A percentile compares a stretch with the other conserved stretches of the same genome.
Evolutionary conservation across 2,797 vertebrate species (phyloP).

Genomic region (Falco novaeseelandiae): DNA sequence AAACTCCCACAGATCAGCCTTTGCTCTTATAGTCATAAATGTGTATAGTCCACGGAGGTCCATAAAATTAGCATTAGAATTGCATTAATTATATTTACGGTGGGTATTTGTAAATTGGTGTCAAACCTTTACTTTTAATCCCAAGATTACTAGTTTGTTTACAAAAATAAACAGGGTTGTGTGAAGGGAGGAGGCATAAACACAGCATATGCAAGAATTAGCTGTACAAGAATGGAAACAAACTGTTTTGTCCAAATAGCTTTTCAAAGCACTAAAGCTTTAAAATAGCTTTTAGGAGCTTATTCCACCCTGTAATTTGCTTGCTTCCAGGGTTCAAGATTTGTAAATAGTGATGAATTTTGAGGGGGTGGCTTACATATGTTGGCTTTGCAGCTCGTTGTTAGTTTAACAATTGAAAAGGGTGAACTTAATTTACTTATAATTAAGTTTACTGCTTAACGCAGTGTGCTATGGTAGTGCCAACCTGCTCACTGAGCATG

Average conservation of each 20-base stretch:
- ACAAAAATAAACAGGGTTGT: background rate
- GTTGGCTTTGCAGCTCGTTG: background rate
- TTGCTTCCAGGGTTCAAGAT: background rate
- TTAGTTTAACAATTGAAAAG: background rate
- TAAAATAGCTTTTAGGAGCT: background rate
- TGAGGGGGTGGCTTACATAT: conserved; percentile 12
- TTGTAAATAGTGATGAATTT: background rate
- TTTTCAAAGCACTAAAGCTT: background rate
- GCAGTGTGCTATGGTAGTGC: background rate
- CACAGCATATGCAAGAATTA: background rate
- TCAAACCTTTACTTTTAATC: background rate
- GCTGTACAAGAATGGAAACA: background rate
- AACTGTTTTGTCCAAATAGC: background rate
- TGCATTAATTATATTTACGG: background rate
- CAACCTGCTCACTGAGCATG: background rate
- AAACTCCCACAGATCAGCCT: background rate
- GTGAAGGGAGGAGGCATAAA: background rate
- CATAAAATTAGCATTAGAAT: background rate
- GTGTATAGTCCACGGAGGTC: background rate
- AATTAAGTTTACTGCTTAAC: conserved; percentile 2
- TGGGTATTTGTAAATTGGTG: background rate
- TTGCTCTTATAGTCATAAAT: background rate
- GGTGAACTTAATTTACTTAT: background rate
- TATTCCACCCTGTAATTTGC: background rate
- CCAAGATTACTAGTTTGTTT: background rate